Evolutionary conservation across 2,113 vertebrate genomes (phyloP).

Genomic region (Cathartes aura): DNA sequence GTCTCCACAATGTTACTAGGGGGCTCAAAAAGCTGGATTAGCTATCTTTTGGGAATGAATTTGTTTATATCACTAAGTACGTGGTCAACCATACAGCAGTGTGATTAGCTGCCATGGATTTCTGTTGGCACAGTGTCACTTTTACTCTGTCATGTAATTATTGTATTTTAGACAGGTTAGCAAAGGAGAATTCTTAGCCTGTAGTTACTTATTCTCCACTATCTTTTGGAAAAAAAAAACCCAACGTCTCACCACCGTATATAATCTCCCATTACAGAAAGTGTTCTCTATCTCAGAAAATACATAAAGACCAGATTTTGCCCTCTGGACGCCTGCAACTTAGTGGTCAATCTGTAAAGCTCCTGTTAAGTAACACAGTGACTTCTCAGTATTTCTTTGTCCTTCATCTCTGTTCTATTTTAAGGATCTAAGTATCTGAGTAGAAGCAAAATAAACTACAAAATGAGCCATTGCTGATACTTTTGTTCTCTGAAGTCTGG

Average conservation of each 20-base stretch:
- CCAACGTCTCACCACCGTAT: neutral
- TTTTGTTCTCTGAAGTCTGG: conserved; percentile 63
- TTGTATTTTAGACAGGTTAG: conserved; percentile 65
- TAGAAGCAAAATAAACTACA: conserved; percentile 49
- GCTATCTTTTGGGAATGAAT: conserved; percentile 48
- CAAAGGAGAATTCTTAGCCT: conserved; percentile 36
- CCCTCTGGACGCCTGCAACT: conserved; percentile 50
- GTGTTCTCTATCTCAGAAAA: conserved; percentile 67
- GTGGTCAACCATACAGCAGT: conserved; percentile 51
- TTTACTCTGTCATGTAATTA: conserved; percentile 34
- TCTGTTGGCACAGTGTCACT: conserved; percentile 66
- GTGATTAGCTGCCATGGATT: conserved; percentile 68
- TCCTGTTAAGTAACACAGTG: conserved; percentile 31
- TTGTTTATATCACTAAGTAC: conserved; percentile 60
- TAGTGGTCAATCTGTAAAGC: conserved; percentile 57
- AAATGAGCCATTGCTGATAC: conserved; percentile 59
- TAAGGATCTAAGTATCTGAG: conserved; percentile 57
- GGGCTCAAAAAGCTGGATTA: conserved; percentile 56
- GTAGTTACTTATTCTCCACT: conserved; percentile 6
- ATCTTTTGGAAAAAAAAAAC: neutral
- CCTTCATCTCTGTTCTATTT: conserved; percentile 61
- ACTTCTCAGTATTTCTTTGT: conserved; percentile 59
- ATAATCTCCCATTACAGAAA: conserved; percentile 54
- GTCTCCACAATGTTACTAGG: conserved; percentile 18
- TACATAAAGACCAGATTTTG: conserved; percentile 68